phyloP scores from a whole-genome alignment of 1,140 invertebrate genomes.

The Tetranychus urticae region DNA sequence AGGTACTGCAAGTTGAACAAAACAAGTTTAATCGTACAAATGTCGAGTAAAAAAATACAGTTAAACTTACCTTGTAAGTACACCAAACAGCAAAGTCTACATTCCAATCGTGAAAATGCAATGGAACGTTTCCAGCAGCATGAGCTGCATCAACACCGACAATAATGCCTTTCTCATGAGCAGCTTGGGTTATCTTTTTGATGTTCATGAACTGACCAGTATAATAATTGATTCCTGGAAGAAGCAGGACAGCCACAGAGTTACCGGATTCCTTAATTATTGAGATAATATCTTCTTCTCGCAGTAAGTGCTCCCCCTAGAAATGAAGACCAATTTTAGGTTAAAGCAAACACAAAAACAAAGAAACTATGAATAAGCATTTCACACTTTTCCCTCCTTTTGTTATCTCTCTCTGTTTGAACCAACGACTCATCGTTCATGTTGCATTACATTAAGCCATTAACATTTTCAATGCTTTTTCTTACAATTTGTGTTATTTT shows the following conservation, averaged over 20 bases:
- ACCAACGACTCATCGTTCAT: too few relatives aligned
- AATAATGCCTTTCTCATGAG: slow-evolving; percentile 25
- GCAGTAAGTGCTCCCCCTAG: slow-evolving; percentile 25
- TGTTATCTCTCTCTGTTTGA: too few relatives aligned
- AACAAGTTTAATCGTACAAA: not conserved
- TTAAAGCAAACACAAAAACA: not conserved
- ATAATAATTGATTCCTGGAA: slow-evolving; percentile 35
- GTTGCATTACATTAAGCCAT: too few relatives aligned
- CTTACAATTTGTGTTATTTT: too few relatives aligned
- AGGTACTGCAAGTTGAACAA: slow-evolving; percentile 25
- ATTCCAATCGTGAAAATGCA: slow-evolving; percentile 33
- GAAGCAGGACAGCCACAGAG: slow-evolving; percentile 29
- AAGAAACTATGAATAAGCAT: not conserved
- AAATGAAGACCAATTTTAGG: not conserved
- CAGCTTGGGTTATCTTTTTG: slow-evolving; percentile 26
- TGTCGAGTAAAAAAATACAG: not conserved
- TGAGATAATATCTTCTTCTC: slow-evolving; percentile 29
- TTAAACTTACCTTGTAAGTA: slow-evolving; percentile 30
- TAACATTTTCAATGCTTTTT: too few relatives aligned
- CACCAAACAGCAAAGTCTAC: slow-evolving; percentile 42
- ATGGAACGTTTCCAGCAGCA: slow-evolving; percentile 33
- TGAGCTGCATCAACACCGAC: slow-evolving; percentile 39
- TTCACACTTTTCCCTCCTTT: not conserved
- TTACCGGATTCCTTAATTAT: slow-evolving; percentile 28
- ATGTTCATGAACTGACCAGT: slow-evolving; percentile 37